phyloP scores from a whole-genome alignment of 2,113 vertebrate genomes.

The Corythoichthys intestinalis region DNA sequence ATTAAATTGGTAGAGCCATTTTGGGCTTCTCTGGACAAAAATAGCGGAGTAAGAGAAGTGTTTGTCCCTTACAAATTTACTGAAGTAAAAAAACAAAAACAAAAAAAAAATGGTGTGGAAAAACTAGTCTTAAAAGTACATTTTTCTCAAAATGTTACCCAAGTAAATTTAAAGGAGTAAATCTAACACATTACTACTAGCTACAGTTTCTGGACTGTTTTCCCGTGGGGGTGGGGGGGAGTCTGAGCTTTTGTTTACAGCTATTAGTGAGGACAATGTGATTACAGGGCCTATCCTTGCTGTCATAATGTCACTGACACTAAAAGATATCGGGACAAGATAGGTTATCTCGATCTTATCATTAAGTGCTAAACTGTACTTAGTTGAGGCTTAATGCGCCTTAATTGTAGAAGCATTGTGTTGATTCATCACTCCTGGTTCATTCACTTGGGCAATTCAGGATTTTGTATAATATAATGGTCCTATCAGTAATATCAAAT shows the following conservation, averaged over 20 bases:
- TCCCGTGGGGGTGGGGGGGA: slow-evolving; percentile 11
- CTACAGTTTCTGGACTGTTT: slow-evolving; percentile 1
- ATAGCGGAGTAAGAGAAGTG: too few species aligned
- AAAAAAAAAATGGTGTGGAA: too few species aligned
- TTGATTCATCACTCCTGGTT: slow-evolving; percentile 5
- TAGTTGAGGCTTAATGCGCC: slow-evolving; percentile 46
- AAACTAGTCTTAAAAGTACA: too few species aligned
- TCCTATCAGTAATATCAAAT: background rate
- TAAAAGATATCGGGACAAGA: slow-evolving; percentile 59
- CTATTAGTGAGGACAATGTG: slow-evolving; percentile 63
- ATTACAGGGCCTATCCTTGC: slow-evolving; percentile 50
- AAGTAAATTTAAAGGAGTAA: too few species aligned
- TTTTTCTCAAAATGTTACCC: too few species aligned
- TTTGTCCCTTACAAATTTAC: too few species aligned
- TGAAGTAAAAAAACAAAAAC: too few species aligned
- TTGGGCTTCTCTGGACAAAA: too few species aligned
- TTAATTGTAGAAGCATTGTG: slow-evolving; percentile 38
- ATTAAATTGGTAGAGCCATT: too few species aligned
- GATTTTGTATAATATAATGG: background rate
- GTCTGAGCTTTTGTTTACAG: slow-evolving; percentile 58
- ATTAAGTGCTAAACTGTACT: slow-evolving; percentile 44
- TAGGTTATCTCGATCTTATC: slow-evolving; percentile 56
- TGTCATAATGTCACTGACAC: slow-evolving; percentile 50
- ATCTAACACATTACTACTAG: too few species aligned
- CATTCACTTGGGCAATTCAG: background rate